phyloP scores from a whole-genome alignment of 1,140 invertebrate species.

The Popillia japonica region DNA sequence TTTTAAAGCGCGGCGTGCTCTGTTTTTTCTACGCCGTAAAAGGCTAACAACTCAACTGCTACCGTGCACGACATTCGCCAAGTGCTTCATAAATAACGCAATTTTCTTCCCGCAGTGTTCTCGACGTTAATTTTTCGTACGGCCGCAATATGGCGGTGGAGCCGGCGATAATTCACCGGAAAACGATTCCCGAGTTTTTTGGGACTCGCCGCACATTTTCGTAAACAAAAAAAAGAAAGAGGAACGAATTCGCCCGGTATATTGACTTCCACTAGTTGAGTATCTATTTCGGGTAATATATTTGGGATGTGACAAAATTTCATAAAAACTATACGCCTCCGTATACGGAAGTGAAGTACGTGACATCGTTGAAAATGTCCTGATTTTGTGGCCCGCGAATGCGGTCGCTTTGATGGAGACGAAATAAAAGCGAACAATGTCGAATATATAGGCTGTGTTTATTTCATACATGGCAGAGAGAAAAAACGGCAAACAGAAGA shows the following conservation, averaged over 20 bases:
- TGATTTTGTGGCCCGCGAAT: not conserved
- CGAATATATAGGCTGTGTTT: conserved; percentile 5
- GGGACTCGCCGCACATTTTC: not conserved
- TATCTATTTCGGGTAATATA: conserved; percentile 29
- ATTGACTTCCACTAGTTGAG: conserved; percentile 33
- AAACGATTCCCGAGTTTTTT: conserved; percentile 5
- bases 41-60: conserved; percentile 12
- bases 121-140: conserved; percentile 30
- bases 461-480: not conserved
- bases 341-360: not conserved
- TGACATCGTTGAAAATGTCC: conserved; percentile 4
- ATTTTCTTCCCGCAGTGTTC: conserved; percentile 28
- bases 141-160: not conserved
- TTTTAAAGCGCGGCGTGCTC: conserved; percentile 6
- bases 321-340: conserved; percentile 6
- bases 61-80: not conserved
- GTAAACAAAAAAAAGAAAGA: conserved; percentile 23
- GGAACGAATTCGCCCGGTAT: conserved; percentile 6
- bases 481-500: too few relatives aligned
- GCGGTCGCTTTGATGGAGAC: conserved; percentile 14
- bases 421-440: not conserved
- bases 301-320: conserved; percentile 33
- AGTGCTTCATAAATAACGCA: conserved; percentile 30
- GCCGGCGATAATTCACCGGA: conserved; percentile 8
- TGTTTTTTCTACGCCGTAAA: not conserved